Percentiles rank a stretch among this genome's conserved stretches.
Conservation (phyloP, 2,113 vertebrate genomes). For the Grallaria varia region DNA sequence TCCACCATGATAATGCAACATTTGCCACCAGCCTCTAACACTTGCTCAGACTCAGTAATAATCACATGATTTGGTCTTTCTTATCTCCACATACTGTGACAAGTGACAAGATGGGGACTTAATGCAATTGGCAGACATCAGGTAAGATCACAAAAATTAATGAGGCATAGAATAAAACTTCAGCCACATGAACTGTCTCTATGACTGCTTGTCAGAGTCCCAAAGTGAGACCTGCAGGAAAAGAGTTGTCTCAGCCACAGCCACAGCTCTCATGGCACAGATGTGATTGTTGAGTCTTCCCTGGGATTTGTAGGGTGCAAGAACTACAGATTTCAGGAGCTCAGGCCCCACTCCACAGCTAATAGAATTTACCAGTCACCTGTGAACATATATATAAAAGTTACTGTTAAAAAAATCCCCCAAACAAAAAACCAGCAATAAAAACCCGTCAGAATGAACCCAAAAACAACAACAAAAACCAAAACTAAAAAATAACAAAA, state of each 20-base stretch:
- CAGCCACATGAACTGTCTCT: not conserved
- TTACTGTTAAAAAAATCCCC: accelerated
- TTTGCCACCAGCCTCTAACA: not conserved
- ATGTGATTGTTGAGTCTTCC: not conserved
- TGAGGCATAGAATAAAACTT: not conserved
- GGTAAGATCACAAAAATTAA: not conserved
- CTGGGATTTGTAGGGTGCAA: not conserved
- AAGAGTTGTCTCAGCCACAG: not conserved
- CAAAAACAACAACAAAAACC: not conserved
- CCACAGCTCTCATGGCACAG: accelerated
- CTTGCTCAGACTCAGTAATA: not conserved
- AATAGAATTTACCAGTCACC: not conserved
- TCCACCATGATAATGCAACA: not conserved
- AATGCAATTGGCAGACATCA: not conserved
- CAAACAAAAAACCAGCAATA: accelerated
- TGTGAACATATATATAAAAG: not conserved
- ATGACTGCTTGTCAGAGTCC: not conserved
- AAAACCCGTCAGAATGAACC: not conserved
- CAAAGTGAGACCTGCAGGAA: not conserved
- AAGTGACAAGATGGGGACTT: not conserved
- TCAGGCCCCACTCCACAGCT: not conserved
- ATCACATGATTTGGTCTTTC: not conserved
- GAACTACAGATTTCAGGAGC: not conserved
- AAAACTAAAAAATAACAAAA: not conserved
- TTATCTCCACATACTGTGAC: not conserved